phyloP scores from a whole-genome alignment of 1,140 invertebrate genomes.

The Coptotermes formosanus region DNA sequence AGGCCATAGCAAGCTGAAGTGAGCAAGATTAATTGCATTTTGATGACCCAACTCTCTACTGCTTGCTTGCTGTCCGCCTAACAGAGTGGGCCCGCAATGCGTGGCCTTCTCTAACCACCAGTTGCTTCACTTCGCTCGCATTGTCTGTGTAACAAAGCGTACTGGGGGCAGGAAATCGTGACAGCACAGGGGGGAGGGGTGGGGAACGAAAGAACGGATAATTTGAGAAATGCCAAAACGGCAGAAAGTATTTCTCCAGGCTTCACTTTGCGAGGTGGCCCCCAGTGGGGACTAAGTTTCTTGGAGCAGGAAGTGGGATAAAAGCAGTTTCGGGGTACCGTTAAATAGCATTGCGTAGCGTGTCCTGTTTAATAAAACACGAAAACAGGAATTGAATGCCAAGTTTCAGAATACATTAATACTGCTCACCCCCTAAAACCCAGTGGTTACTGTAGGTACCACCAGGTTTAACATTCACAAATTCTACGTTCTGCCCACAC shows the following conservation, averaged over 20 bases:
- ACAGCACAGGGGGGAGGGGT: not conserved
- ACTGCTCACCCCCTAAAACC: too few relatives aligned
- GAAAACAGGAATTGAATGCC: too few relatives aligned
- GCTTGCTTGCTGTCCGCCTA: not conserved
- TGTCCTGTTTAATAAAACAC: not conserved
- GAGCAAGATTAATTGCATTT: slow-evolving; percentile 17
- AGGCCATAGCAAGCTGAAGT: not conserved
- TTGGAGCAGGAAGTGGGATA: not conserved
- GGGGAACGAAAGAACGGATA: not conserved
- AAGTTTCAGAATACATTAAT: too few relatives aligned
- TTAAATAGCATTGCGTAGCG: not conserved
- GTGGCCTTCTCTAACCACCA: not conserved
- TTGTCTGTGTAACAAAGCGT: slow-evolving; percentile 7
- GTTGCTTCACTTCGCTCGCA: not conserved
- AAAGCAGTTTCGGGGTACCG: not conserved
- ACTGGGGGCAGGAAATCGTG: not conserved
- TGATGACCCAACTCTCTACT: not conserved
- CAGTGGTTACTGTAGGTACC: too few relatives aligned
- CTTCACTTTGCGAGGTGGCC: not conserved
- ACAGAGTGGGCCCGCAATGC: not conserved
- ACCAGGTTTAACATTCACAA: too few relatives aligned
- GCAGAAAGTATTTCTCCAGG: not conserved
- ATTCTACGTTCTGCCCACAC: too few relatives aligned
- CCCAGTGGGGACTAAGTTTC: not conserved
- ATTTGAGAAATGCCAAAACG: slow-evolving; percentile 16